A percentile compares a stretch with the other conserved stretches of the same genome.
These are phyloP conservation scores for Camponotus pennsylvanicus DNA, from an alignment of 1,140 invertebrate genomes.

Conservation along the genomic window DNA sequence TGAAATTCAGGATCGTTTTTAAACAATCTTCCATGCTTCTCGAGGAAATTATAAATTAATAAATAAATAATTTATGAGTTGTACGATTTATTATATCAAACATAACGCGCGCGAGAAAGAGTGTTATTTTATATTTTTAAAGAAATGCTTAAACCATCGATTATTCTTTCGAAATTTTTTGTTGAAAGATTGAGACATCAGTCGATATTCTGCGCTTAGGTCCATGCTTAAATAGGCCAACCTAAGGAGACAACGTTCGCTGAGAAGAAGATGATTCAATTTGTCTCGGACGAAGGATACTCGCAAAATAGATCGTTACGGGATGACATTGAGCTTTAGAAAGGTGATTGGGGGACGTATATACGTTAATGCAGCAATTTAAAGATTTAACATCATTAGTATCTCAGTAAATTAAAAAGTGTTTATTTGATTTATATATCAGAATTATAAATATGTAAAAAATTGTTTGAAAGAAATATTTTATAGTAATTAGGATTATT, in stretches of 20 bases:
- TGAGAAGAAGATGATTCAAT: slow-evolving; percentile 62
- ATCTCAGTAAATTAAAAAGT: not conserved
- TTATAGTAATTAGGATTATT: not conserved
- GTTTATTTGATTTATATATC: not conserved
- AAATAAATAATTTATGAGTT: not conserved
- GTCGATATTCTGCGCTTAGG: slow-evolving; percentile 20
- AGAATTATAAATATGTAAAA: not conserved
- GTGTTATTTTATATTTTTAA: not conserved
- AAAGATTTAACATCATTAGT: not conserved
- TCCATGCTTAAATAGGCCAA: slow-evolving; percentile 37
- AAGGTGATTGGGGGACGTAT: not conserved
- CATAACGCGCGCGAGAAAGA: no score
- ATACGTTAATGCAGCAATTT: not conserved
- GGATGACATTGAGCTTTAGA: slow-evolving; percentile 23
- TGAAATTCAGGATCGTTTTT: not conserved
- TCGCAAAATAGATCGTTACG: slow-evolving; percentile 37
- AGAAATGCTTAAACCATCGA: not conserved
- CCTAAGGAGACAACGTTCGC: slow-evolving; percentile 28
- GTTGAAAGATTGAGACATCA: slow-evolving; percentile 9
- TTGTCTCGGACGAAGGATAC: slow-evolving; percentile 59
- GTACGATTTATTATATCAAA: not conserved
- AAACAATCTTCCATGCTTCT: not conserved
- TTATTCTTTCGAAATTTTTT: slow-evolving; percentile 23
- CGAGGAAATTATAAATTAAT: not conserved
- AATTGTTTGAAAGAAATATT: not conserved